Evolutionary conservation across 1,140 invertebrate species (phyloP).

Genomic region (Daktulosphaira vitifoliae): DNA sequence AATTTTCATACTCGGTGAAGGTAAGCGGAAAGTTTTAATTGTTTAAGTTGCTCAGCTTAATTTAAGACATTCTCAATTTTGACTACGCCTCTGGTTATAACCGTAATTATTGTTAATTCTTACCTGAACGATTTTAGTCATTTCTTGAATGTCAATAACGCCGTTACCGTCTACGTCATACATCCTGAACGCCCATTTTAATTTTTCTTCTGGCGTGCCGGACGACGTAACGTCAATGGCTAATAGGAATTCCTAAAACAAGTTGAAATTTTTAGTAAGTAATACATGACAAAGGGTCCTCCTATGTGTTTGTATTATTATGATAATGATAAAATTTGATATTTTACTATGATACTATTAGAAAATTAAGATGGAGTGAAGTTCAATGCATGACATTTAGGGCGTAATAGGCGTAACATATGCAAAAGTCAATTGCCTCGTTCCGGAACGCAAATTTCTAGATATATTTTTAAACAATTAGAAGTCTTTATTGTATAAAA

Average conservation of each 20-base stretch:
- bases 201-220: slow-evolving; percentile 94
- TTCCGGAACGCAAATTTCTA: neutral
- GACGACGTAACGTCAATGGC: slow-evolving; percentile 97
- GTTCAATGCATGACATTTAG: slow-evolving; percentile 19
- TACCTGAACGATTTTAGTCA: slow-evolving; percentile 90
- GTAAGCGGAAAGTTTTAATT: too few species aligned
- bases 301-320: too few species aligned
- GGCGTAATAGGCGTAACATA: neutral
- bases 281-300: neutral
- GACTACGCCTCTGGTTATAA: too few species aligned
- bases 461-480: too few species aligned
- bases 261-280: slow-evolving; percentile 40
- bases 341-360: neutral
- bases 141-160: slow-evolving; percentile 94
- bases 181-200: slow-evolving; percentile 99
- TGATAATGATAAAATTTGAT: too few species aligned
- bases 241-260: slow-evolving; percentile 84
- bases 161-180: slow-evolving; percentile 99
- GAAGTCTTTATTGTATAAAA: too few species aligned
- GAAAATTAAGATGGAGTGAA: neutral
- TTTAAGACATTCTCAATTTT: too few species aligned
- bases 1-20: too few species aligned
- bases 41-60: too few species aligned
- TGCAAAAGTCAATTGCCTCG: slow-evolving; percentile 2
- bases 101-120: too few species aligned